Percentiles rank a stretch among this genome's conserved stretches.
phyloP scores from a whole-genome alignment of 2,113 vertebrate species.

The Mirza zaza region DNA sequence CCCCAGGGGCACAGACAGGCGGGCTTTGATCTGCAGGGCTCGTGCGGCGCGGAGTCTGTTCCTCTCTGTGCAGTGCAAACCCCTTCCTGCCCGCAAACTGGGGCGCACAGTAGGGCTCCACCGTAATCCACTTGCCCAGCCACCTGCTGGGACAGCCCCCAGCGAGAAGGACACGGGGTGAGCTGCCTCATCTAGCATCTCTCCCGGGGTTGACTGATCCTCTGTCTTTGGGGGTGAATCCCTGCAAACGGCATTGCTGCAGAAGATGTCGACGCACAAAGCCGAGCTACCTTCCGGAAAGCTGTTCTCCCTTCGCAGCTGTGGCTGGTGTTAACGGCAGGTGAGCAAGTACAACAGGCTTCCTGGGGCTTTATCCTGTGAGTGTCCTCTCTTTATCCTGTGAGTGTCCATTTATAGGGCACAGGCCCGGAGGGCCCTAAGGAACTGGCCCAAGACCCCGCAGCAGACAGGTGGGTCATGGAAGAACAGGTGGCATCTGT shows the following conservation, averaged over 20 bases:
- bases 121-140: neutral
- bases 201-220: neutral
- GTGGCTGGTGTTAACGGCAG: neutral
- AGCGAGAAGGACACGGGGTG: fast-evolving
- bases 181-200: neutral
- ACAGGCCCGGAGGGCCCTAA: neutral
- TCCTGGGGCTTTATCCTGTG: neutral
- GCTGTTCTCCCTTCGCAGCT: neutral
- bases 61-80: neutral
- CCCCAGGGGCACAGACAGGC: neutral
- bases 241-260: neutral
- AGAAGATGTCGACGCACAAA: neutral
- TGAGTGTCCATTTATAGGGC: neutral
- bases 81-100: neutral
- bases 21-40: neutral
- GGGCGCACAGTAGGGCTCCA: neutral
- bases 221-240: neutral
- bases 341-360: fast-evolving
- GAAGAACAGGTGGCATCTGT: neutral
- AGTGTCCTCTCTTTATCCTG: neutral
- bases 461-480: neutral
- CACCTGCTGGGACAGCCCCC: fast-evolving
- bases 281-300: neutral
- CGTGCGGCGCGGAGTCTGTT: fast-evolving
- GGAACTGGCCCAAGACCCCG: neutral